These are phyloP conservation scores for Palythoa caribaeorum DNA, from an alignment of 92 coral and sea anemone species.

Conservation along the genomic window DNA sequence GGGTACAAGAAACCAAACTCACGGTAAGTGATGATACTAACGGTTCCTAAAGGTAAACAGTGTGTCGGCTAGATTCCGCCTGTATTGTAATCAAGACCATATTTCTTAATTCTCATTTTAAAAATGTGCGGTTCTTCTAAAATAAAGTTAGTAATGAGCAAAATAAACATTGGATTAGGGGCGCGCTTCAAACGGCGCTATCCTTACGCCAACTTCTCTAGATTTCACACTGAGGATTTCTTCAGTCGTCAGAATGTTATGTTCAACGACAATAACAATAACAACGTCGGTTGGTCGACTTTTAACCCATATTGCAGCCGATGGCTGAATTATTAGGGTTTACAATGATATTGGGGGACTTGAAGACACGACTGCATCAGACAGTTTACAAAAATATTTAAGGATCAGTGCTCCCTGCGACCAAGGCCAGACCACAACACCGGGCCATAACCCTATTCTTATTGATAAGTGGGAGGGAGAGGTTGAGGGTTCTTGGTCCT, in stretches of 20 bases:
- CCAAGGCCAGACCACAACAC: no score
- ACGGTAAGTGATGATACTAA: not conserved
- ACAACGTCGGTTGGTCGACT: no score
- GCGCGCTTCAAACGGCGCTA: not conserved
- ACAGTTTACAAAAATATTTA: no score
- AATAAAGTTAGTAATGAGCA: not conserved
- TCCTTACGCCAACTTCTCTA: not conserved
- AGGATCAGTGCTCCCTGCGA: no score
- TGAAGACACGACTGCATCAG: no score
- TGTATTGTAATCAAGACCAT: conserved; percentile 19
- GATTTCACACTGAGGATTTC: not conserved
- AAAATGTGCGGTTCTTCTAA: conserved; percentile 5
- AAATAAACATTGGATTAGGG: not conserved
- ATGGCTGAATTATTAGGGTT: no score
- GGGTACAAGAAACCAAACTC: not conserved
- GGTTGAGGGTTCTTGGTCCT: no score
- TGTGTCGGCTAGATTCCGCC: conserved; percentile 3
- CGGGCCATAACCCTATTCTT: no score
- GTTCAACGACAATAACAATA: not conserved
- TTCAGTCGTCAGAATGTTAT: not conserved
- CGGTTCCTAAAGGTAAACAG: conserved; percentile 21
- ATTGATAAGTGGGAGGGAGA: no score
- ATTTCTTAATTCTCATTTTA: not conserved
- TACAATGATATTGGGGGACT: no score
- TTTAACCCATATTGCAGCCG: no score